Base-by-base conservation (phyloP, 1,140 invertebrate species). In the Drosophila rhopaloa region DNA sequence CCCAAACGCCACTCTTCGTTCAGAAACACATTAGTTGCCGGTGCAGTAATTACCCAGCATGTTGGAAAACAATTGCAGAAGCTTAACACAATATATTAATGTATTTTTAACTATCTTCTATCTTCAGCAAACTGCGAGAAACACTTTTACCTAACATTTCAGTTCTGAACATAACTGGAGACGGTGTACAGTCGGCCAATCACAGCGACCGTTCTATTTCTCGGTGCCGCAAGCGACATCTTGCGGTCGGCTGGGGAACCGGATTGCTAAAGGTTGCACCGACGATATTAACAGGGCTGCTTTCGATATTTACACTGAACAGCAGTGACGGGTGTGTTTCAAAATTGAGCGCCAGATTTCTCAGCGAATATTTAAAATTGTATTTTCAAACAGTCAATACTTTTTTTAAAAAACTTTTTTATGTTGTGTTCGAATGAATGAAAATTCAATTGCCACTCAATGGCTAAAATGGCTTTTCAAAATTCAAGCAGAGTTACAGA, bases 61-160 rank as follows among this genome's bases (percentile, higher is more conserved):
- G 62, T 79, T 72, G 59, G 73, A 29, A 55, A 80, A 48, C 53
- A 59, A 75, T 71, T 81, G 32, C 32, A 40, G 41, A 63, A 19
- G 47, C 66, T 75, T 81, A 60, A 41, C 51, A 63, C 79, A 72
- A 58, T 70, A 76, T 81, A 75, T 84, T 72, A 5, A 55, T 70
- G 59, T 79, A 84, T 89, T 84, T 90, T 84, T 76, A 89, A 90
- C 84, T 73, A 75, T 80, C 76, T 84, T 77, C 84, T 73, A 75
- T 80, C 76, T 84, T 77, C 58, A 68, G 55, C 73, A 66, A 78
- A 72, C 76, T 79, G 63, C 59, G 71, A 80, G 80, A 59, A 44
- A 72, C 48, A 77, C 77, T 79, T 81, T 90, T 89, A 84, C 84
- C 84, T 89, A 90, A 89, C 77, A 89, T 81, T 79, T 82, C 77